Evolutionary conservation across 2,888 invertebrate genomes (phyloP), one percentile per base, ranked within the genome.

Genomic region (Arge pagana): DNA sequence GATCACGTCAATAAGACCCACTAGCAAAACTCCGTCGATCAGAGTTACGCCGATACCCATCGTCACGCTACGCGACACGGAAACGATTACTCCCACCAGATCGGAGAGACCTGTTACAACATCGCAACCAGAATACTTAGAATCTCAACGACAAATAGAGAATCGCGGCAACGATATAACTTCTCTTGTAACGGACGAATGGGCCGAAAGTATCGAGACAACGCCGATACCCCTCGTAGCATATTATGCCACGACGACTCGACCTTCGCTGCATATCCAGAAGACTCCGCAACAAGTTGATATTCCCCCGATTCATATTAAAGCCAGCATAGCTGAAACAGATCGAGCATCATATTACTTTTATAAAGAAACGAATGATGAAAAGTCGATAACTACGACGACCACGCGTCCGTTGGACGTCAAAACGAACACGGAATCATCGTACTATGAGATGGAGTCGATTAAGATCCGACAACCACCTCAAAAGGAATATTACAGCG

Each of bases 321-420:
- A 68, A n/a, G 67, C 53, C 13, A 57, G 66, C 39, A 41, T 66
- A 21, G 52, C 61, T 0, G 64, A 57, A 7, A 62, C 61, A 1
- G 70, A 65, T 19, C 72, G 68, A 23, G 81, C 85, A 1, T 85
- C 86, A 5, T 87, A 84, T 72, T 88, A 83, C 64, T 88, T 86
- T 66, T 87, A 86, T 61, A 85, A 87, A 55, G 87, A 87, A 66
- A 67, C 74, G 0, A 67, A 54, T 40, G 67, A 70, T 18, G 68
- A 66, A 6, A 64, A 69, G 23, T 54, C 60, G 0, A 59, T 54
- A 1, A 64, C 65, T 3, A 66, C 68, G 0, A 62, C 70, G 2
- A 65, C 42, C 23, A 58, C 54, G 6, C 45, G 35, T 15, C 52
- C 54, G 36, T 48, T 40, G 3, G 40, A 50, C 13, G 52, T 50